A percentile compares a stretch with the other conserved stretches of the same genome.
These are phyloP conservation scores for Larimichthys polyactis DNA, from an alignment of 2,113 vertebrate species.

Conservation along the genomic window DNA sequence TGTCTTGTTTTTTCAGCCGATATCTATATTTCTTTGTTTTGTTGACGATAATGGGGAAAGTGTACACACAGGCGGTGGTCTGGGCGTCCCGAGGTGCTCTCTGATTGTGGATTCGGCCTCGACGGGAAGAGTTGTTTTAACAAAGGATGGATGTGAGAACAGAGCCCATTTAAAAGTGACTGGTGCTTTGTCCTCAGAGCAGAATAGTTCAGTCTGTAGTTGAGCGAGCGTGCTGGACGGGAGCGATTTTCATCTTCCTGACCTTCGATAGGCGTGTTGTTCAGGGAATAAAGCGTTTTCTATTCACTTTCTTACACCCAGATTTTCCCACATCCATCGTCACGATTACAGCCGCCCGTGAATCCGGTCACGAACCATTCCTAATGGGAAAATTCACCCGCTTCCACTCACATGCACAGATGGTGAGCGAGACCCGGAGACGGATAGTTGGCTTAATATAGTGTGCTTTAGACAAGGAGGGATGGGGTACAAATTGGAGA, in stretches of 20 bases:
- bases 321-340: background rate
- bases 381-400: background rate
- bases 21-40: background rate
- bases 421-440: slow-evolving; percentile 35
- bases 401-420: slow-evolving; percentile 24
- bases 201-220: background rate
- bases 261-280: slow-evolving; percentile 1
- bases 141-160: background rate
- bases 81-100: background rate
- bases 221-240: background rate
- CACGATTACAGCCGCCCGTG: background rate
- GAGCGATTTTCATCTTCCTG: background rate
- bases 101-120: background rate
- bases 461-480: slow-evolving; percentile 56
- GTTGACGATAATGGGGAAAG: background rate
- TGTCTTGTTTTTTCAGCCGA: background rate
- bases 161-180: background rate
- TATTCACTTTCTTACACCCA: background rate
- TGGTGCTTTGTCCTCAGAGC: slow-evolving; percentile 7
- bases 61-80: background rate
- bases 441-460: slow-evolving; percentile 62
- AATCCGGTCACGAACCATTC: background rate
- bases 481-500: slow-evolving; percentile 70
- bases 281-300: slow-evolving; percentile 14
- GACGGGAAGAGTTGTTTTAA: background rate